These are phyloP conservation scores for Nasonia vitripennis DNA, from an alignment of 1,140 invertebrate species.

Conservation along the genomic window DNA sequence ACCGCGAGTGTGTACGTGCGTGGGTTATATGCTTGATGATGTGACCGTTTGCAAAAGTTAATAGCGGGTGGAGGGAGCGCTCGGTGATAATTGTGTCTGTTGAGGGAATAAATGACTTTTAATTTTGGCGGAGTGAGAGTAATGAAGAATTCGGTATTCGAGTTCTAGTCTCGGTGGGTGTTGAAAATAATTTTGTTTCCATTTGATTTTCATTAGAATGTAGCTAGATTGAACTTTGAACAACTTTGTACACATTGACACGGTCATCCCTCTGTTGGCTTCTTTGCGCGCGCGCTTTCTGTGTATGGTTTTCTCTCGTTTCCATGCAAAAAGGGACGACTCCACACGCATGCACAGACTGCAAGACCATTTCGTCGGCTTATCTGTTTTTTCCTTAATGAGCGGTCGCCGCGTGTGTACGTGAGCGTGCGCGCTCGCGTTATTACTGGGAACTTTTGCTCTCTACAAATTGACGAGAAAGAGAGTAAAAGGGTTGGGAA, in stretches of 20 bases:
- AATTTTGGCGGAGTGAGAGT: not conserved
- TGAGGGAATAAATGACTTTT: not conserved
- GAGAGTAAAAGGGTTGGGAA: not conserved
- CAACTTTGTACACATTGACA: not conserved
- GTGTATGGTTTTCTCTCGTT: not conserved
- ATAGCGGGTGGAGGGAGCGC: not conserved
- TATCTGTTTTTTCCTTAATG: slow-evolving; percentile 17
- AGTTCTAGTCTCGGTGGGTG: too few species aligned
- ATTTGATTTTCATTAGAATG: too few species aligned
- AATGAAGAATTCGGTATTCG: not conserved
- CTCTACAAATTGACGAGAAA: not conserved
- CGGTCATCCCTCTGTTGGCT: too few species aligned
- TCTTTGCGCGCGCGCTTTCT: not conserved
- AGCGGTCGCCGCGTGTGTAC: not conserved
- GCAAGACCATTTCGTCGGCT: not conserved
- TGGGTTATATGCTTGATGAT: not conserved
- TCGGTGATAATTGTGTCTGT: not conserved
- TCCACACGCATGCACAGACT: not conserved
- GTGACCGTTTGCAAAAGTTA: not conserved
- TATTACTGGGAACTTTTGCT: slow-evolving; percentile 21
- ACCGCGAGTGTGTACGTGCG: not conserved
- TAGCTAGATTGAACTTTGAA: not conserved
- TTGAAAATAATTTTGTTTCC: too few species aligned
- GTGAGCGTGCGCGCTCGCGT: not conserved
- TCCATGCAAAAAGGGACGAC: not conserved